Evolutionary conservation across 2,888 invertebrate genomes (phyloP), one percentile per base, ranked within the genome.

Genomic region (Apodemia zela): DNA sequence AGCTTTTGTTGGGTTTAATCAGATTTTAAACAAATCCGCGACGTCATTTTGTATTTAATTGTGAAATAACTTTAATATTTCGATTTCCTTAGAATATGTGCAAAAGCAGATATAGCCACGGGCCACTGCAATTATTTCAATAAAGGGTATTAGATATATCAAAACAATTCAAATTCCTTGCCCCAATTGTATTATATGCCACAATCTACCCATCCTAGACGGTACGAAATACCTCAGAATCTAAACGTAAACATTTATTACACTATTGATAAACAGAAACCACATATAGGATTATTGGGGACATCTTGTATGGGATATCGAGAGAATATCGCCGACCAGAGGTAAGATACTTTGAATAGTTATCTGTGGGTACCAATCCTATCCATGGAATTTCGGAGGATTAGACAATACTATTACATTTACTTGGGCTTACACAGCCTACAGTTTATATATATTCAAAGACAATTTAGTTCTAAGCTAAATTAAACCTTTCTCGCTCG

Each of bases 191-290:
- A 38, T 38, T 38, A 38, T 38, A 11, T 38, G 35, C 11, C 6
- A 38, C 35, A 38, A 38, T 38, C 10, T 38, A 3, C 11, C 35
- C 11, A 38, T 38, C 11, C 11, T 38, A 38, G 35, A 38, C 11
- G 11, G 35, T 11, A 38, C 35, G 35, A 38, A 65, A 62, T 62
- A 65, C 51, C 59, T 69, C 68, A 63, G 66, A 18, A 29, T 49
- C 18, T 49, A 18, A 35, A 35, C 35, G 11, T 49, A 49, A 49
- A 49, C 49, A 49, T 49, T 49, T 49, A 49, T 49, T 49, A 49
- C 49, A 21, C 49, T 49, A 49, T 49, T 18, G 18, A 49, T 17
- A 49, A 5, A 17, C 49, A 18, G 18, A 51, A 51, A 51, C 18
- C 18, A 17, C 17, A 51, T 10, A 51, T 13, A 51, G 21, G 51